Evolutionary conservation across 2,113 vertebrate genomes (phyloP).

Genomic region (Cavia porcellus): DNA sequence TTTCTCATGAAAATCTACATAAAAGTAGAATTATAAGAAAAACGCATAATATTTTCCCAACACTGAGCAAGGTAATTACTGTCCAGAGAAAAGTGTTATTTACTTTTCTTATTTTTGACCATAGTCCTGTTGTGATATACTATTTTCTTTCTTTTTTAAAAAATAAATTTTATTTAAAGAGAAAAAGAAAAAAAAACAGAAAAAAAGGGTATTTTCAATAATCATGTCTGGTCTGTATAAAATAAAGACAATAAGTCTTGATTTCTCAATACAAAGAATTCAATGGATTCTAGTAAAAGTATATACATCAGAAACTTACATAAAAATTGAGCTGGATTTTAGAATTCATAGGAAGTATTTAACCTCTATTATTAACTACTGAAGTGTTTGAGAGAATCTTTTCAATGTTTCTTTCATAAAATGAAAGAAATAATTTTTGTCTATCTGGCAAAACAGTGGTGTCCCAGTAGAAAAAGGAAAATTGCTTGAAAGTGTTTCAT

Average conservation of each 20-base stretch:
- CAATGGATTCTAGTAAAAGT: not conserved
- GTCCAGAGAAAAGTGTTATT: conserved; percentile 22
- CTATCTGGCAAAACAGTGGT: not conserved
- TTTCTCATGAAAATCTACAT: not conserved
- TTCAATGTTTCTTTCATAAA: not conserved
- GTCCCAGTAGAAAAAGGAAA: conserved; percentile 23
- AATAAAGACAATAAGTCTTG: conserved; percentile 69
- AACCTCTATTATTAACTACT: not conserved
- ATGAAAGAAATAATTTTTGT: conserved; percentile 39
- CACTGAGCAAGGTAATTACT: not conserved
- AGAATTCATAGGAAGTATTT: not conserved
- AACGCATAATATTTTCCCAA: not conserved
- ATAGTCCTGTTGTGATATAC: conserved; percentile 51
- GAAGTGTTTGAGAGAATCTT: not conserved
- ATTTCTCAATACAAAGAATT: conserved; percentile 75
- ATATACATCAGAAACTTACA: not conserved
- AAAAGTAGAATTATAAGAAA: conserved; percentile 49
- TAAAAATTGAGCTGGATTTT: not conserved
- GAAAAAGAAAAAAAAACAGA: too few relatives aligned
- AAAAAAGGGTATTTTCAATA: too few relatives aligned
- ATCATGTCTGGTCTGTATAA: conserved; percentile 68
- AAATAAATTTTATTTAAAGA: too few relatives aligned
- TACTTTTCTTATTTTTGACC: conserved; percentile 65
- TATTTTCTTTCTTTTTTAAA: not conserved
- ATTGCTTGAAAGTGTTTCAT: conserved; percentile 26